phyloP scores from a whole-genome alignment of 2,113 vertebrate species.

The Amia ocellicauda region DNA sequence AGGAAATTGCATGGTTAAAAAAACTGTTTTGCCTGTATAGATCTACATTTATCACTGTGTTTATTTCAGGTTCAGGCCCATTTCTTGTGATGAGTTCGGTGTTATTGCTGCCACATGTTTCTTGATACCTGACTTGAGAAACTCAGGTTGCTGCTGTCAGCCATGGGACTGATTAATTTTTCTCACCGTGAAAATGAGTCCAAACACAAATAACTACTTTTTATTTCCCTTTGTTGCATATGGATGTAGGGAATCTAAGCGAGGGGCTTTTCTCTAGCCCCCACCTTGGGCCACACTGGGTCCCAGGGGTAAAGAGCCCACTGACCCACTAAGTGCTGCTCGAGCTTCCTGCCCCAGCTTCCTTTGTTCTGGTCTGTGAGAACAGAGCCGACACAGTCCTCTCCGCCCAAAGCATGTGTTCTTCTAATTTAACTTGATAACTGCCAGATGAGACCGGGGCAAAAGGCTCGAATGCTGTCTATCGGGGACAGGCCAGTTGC shows the following conservation, averaged over 20 bases:
- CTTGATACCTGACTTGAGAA: slow-evolving; percentile 8
- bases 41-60: slow-evolving; percentile 25
- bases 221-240: neutral
- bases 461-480: slow-evolving; percentile 8
- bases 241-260: neutral
- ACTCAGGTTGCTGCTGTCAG: slow-evolving; percentile 23
- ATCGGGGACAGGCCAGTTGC: neutral
- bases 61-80: slow-evolving; percentile 34
- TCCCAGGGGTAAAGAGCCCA: slow-evolving; percentile 28
- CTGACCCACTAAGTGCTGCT: slow-evolving; percentile 36
- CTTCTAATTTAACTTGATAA: slow-evolving; percentile 53
- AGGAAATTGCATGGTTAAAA: slow-evolving; percentile 10
- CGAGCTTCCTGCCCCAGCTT: slow-evolving; percentile 43
- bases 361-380: slow-evolving; percentile 38
- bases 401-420: slow-evolving; percentile 41
- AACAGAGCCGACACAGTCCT: slow-evolving; percentile 25
- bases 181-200: too few species aligned
- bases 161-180: too few species aligned
- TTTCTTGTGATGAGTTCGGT: slow-evolving; percentile 28
- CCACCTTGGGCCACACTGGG: slow-evolving; percentile 10
- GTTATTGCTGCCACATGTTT: slow-evolving; percentile 48
- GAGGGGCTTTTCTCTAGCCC: neutral
- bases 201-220: neutral
- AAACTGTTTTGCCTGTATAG: slow-evolving; percentile 35
- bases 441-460: slow-evolving; percentile 56